Evolutionary conservation across 64 coral and sea anemone species (phyloP).

Genomic region (Acropora yongei): DNA sequence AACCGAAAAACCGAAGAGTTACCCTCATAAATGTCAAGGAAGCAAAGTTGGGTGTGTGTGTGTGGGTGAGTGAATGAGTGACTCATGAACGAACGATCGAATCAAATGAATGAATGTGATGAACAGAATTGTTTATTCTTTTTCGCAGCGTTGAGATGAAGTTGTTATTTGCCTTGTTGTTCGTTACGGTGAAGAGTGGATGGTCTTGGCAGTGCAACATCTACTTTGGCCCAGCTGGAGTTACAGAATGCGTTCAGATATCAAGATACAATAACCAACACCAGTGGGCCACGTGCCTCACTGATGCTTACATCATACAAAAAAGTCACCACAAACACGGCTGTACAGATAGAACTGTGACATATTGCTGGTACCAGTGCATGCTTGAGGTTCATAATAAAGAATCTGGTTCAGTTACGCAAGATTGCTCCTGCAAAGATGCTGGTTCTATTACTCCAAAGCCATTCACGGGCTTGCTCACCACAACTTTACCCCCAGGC

Average conservation of each 20-base stretch:
- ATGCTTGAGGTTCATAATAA: conserved; percentile 53
- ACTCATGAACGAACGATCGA: too few species aligned
- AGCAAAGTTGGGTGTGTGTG: too few species aligned
- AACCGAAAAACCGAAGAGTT: too few species aligned
- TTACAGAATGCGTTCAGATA: conserved; percentile 1
- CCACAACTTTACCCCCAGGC: background rate
- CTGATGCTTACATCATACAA: conserved; percentile 66
- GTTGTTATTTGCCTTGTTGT: background rate
- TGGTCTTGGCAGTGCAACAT: background rate
- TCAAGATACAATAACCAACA: background rate
- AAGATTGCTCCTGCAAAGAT: conserved; percentile 43
- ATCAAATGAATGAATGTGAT: too few species aligned
- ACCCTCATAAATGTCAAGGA: too few species aligned
- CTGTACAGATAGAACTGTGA: background rate
- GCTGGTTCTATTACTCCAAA: background rate
- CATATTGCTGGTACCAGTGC: conserved; percentile 67
- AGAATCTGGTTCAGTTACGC: conserved; percentile 11
- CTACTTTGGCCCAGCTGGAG: background rate
- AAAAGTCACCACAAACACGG: conserved; percentile 25
- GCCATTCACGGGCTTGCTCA: background rate
- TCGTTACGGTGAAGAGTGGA: background rate
- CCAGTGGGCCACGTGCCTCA: conserved; percentile 72
- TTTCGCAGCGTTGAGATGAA: background rate
- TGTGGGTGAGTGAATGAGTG: too few species aligned
- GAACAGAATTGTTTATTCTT: background rate